phyloP scores from a whole-genome alignment of 35 echinoderm and acorn worm genomes.

The Hemicentrotus pulcherrimus region DNA sequence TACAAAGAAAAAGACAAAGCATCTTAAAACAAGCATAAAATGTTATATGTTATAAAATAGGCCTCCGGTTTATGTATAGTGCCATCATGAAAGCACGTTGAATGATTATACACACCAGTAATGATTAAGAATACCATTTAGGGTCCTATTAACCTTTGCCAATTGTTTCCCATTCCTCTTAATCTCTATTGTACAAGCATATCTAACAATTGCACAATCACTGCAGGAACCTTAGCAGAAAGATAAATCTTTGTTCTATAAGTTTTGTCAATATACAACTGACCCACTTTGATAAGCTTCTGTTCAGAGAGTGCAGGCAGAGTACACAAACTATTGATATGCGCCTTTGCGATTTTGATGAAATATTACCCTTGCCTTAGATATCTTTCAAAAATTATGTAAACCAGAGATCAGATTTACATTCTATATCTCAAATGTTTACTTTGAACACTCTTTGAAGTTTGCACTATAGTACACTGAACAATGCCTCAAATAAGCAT shows the following conservation, averaged over 20 bases:
- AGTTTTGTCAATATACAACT: neutral
- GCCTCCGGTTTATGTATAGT: neutral
- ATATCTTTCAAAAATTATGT: conserved; percentile 7
- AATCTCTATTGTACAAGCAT: neutral
- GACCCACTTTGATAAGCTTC: conserved; percentile 1
- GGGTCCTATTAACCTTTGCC: neutral
- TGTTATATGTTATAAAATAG: no score
- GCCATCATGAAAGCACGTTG: neutral
- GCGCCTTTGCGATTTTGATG: neutral
- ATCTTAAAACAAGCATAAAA: no score
- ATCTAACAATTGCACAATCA: conserved; percentile 18
- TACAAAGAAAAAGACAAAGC: no score
- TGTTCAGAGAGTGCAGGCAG: neutral
- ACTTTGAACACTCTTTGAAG: neutral
- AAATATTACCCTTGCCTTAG: neutral
- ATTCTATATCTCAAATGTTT: neutral
- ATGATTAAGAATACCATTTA: neutral
- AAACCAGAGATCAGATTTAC: neutral
- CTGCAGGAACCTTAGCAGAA: conserved; percentile 15
- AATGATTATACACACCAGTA: neutral
- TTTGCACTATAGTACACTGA: neutral
- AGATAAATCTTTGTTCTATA: conserved; percentile 13
- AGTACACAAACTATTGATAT: neutral
- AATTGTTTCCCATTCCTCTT: conserved; percentile 4
- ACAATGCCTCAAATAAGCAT: neutral